Percentiles rank a stretch among this genome's conserved stretches.
These are phyloP conservation scores for Otolemur garnettii DNA, from an alignment of 2,113 vertebrate species.

Conservation along the genomic window DNA sequence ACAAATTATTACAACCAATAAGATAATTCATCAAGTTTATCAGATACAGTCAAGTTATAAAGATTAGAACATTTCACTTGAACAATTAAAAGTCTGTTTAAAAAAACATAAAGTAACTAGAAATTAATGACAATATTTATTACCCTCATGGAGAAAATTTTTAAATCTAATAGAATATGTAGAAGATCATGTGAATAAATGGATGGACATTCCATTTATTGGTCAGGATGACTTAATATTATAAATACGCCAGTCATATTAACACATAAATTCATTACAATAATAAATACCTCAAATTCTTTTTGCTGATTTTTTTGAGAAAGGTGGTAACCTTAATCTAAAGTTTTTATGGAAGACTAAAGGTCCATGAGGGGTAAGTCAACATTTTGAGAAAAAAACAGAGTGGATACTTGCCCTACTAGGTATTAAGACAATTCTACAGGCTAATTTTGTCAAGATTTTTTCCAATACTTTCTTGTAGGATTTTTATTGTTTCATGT, in stretches of 20 bases:
- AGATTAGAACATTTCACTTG: not conserved
- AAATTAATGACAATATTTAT: not conserved
- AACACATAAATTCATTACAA: conserved; percentile 9
- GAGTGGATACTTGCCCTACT: not conserved
- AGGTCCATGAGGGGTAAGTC: not conserved
- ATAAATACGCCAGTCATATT: not conserved
- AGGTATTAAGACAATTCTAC: not conserved
- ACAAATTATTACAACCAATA: not conserved
- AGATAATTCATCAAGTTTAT: not conserved
- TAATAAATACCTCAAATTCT: conserved; percentile 21
- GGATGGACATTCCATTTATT: not conserved
- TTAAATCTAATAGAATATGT: not conserved
- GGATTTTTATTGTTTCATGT: too few relatives aligned
- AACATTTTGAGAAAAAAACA: conserved; percentile 10
- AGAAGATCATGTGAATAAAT: not conserved
- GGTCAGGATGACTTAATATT: not conserved
- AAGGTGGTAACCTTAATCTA: not conserved
- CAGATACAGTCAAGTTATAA: not conserved
- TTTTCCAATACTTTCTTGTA: too few relatives aligned
- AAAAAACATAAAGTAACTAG: not conserved
- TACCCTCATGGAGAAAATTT: not conserved
- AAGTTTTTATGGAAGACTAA: conserved; percentile 26
- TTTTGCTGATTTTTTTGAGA: conserved; percentile 22
- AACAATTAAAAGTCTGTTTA: not conserved
- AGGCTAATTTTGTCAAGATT: too few relatives aligned